phyloP scores from a whole-genome alignment of 2,797 vertebrate genomes.

The Rhinichthys osculus region DNA sequence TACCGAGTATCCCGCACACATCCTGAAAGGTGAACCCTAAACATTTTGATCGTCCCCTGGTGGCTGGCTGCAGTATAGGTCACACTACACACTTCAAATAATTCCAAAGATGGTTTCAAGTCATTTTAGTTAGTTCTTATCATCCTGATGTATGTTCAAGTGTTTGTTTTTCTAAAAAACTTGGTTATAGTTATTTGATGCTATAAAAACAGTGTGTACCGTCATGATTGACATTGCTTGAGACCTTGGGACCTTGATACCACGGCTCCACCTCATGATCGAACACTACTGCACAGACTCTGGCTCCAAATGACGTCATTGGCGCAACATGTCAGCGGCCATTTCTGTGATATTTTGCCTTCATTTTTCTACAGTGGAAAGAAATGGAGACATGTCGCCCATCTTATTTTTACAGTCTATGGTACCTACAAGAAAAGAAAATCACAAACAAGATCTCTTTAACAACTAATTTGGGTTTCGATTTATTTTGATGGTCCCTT shows the following conservation, averaged over 20 bases:
- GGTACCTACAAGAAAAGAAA: not conserved
- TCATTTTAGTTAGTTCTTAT: not conserved
- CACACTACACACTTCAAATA: not conserved
- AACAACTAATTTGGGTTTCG: not conserved
- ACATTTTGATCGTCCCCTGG: not conserved
- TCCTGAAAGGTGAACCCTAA: not conserved
- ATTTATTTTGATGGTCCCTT: no score
- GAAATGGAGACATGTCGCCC: not conserved
- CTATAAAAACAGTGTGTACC: not conserved
- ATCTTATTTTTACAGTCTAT: not conserved
- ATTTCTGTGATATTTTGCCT: not conserved
- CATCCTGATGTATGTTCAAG: not conserved
- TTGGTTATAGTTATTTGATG: not conserved
- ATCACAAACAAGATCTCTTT: not conserved
- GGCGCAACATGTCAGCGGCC: not conserved
- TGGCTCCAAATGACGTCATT: not conserved
- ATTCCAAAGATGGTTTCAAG: not conserved
- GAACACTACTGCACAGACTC: not conserved
- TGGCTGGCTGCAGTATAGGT: not conserved
- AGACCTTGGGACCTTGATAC: not conserved
- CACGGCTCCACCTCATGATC: not conserved
- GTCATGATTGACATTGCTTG: not conserved
- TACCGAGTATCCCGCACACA: not conserved
- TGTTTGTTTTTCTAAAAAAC: not conserved
- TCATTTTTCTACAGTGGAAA: not conserved